A percentile compares a stretch with the other conserved stretches of the same genome.
Evolutionary conservation across 2,888 invertebrate genomes (phyloP).

Genomic region (Athripsodes cinereus): DNA sequence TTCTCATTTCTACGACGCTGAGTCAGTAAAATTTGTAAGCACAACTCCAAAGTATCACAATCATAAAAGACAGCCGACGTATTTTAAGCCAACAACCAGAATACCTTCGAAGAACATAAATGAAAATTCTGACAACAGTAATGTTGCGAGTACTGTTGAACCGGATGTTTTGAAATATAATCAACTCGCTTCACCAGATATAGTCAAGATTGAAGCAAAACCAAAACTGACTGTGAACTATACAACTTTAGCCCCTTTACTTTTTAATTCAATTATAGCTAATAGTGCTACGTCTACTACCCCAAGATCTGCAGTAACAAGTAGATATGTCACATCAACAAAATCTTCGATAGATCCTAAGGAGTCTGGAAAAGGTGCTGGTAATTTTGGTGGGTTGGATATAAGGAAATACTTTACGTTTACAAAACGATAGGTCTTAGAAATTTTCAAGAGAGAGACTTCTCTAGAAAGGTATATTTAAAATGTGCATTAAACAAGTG

Average conservation of each 20-base stretch:
- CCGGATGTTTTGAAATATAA: slow-evolving; percentile 19
- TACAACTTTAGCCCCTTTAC: slow-evolving; percentile 20
- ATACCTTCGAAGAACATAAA: background rate
- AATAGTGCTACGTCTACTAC: slow-evolving; percentile 3
- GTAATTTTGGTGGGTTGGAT: slow-evolving; percentile 6
- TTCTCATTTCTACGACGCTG: slow-evolving; percentile 18
- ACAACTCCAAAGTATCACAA: slow-evolving; percentile 22
- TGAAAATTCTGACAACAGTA: slow-evolving; percentile 3
- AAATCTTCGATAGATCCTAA: background rate
- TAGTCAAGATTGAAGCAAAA: slow-evolving; percentile 13
- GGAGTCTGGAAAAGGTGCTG: slow-evolving; percentile 2
- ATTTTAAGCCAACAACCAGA: slow-evolving; percentile 9
- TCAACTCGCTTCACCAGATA: slow-evolving; percentile 21
- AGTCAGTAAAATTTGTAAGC: slow-evolving; percentile 22
- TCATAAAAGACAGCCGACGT: slow-evolving; percentile 10
- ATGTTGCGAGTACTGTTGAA: slow-evolving; percentile 17
- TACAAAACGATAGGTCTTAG: slow-evolving; percentile 15
- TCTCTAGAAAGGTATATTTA: no score
- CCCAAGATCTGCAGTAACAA: background rate
- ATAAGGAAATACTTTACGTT: slow-evolving; percentile 21
- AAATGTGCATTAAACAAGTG: no score
- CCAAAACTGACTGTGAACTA: slow-evolving; percentile 12
- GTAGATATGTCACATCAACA: background rate
- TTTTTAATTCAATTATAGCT: slow-evolving; percentile 8
- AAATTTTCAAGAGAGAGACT: no score